Conservation (phyloP, 2,797 vertebrate species). For the Peromyscus melanophrys region DNA sequence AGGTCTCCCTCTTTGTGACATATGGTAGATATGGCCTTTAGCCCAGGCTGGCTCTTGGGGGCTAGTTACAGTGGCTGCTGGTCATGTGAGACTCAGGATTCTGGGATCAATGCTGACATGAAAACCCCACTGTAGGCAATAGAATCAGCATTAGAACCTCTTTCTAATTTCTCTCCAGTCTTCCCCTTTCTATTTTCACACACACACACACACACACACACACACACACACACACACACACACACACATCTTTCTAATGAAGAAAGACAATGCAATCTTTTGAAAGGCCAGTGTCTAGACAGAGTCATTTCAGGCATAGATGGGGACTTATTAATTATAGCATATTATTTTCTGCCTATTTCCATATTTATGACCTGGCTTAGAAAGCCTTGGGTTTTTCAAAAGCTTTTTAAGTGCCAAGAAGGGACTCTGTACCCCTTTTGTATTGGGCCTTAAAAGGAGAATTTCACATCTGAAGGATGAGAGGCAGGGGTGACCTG, state of each 20-base stretch:
- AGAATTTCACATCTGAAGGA: neutral
- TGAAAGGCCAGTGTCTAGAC: slow-evolving; percentile 9
- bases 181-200: neutral
- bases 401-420: neutral
- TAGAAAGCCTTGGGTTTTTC: neutral
- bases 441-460: neutral
- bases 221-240: neutral
- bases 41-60: neutral
- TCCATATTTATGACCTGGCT: neutral
- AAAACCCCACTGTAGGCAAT: neutral
- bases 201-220: neutral
- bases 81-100: neutral
- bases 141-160: neutral
- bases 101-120: neutral
- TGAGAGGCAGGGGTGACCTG: neutral
- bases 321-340: slow-evolving; percentile 48
- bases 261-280: slow-evolving; percentile 32
- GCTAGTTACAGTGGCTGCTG: neutral
- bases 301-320: neutral
- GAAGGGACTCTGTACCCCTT: neutral
- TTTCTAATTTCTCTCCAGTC: neutral
- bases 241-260: slow-evolving; percentile 2
- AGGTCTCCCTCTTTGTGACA: neutral
- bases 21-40: neutral
- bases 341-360: slow-evolving; percentile 41